A percentile compares a stretch with the other conserved stretches of the same genome.
Evolutionary conservation across 2,797 vertebrate genomes (phyloP).

Genomic region (Eleutherodactylus coqui): DNA sequence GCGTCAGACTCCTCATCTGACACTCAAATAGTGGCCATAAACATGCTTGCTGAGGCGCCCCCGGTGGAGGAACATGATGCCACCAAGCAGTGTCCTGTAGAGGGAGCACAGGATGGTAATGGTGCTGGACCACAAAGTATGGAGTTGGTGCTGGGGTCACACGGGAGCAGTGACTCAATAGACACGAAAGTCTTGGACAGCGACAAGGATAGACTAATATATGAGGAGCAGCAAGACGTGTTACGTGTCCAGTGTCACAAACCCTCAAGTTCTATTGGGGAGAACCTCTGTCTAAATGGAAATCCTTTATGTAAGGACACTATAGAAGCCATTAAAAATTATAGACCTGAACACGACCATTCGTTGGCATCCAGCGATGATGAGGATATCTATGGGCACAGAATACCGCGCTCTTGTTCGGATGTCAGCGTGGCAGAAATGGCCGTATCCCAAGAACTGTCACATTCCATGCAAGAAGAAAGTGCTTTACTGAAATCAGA

Average conservation of each 20-base stretch:
- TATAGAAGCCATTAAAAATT: conserved; percentile 8
- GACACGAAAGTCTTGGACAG: not conserved
- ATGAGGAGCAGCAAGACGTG: conserved; percentile 47
- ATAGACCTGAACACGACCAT: conserved; percentile 64
- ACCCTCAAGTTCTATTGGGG: conserved; percentile 48
- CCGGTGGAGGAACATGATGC: not conserved
- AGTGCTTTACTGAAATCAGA: conserved; percentile 77
- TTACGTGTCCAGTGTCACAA: conserved; percentile 34
- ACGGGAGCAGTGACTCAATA: not conserved
- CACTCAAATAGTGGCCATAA: not conserved
- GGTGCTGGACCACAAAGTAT: not conserved
- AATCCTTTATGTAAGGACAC: conserved; percentile 44
- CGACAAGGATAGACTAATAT: conserved; percentile 18
- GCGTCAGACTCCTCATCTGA: not conserved
- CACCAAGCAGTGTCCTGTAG: not conserved
- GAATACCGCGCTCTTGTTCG: conserved; percentile 75
- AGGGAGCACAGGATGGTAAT: not conserved
- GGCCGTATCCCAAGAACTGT: conserved; percentile 65
- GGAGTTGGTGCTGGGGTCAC: not conserved
- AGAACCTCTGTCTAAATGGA: not conserved
- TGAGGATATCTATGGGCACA: conserved; percentile 91
- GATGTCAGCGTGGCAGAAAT: conserved; percentile 75
- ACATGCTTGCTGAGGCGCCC: not conserved
- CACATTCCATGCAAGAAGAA: conserved; percentile 72
- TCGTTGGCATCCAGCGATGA: conserved; percentile 85